Percentiles rank a stretch among this genome's conserved stretches.
Evolutionary conservation across 2,888 invertebrate genomes (phyloP).

Genomic region (Drosophila lacicola): DNA sequence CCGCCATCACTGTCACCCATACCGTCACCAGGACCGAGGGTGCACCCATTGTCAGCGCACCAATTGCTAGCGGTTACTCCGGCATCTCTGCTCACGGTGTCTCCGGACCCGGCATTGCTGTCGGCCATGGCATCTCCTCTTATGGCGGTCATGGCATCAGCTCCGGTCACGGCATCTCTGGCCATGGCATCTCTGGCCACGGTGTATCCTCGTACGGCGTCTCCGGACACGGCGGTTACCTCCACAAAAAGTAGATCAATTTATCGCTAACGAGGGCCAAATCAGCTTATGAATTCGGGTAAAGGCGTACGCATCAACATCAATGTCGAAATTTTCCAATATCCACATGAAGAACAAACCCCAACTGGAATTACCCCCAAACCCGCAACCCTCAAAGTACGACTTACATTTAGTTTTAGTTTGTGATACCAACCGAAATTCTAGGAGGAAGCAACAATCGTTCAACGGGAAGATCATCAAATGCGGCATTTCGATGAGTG

Average conservation of each 20-base stretch:
- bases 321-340: constrained; percentile 49
- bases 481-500: constrained; percentile 35
- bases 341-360: constrained; percentile 24
- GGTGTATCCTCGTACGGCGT: constrained; percentile 26
- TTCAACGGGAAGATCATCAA: constrained; percentile 36
- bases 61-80: constrained; percentile 51
- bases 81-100: constrained; percentile 48
- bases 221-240: constrained; percentile 62
- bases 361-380: constrained; percentile 35
- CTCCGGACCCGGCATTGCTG: constrained; percentile 44
- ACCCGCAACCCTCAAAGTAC: constrained; percentile 69
- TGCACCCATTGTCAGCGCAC: constrained; percentile 61
- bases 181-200: constrained; percentile 47
- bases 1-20: constrained; percentile 64
- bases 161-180: constrained; percentile 50
- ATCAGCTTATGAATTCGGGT: constrained; percentile 63
- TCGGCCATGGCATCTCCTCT: constrained; percentile 45
- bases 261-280: constrained; percentile 67
- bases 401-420: constrained; percentile 83
- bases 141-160: constrained; percentile 28
- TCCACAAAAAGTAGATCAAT: constrained; percentile 83
- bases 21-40: constrained; percentile 62
- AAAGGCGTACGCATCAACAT: constrained; percentile 62
- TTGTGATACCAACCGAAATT: constrained; percentile 83
- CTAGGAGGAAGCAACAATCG: constrained; percentile 55